Evolutionary conservation across 2,113 vertebrate species (phyloP).

Genomic region (Lagenorhynchus albirostris): DNA sequence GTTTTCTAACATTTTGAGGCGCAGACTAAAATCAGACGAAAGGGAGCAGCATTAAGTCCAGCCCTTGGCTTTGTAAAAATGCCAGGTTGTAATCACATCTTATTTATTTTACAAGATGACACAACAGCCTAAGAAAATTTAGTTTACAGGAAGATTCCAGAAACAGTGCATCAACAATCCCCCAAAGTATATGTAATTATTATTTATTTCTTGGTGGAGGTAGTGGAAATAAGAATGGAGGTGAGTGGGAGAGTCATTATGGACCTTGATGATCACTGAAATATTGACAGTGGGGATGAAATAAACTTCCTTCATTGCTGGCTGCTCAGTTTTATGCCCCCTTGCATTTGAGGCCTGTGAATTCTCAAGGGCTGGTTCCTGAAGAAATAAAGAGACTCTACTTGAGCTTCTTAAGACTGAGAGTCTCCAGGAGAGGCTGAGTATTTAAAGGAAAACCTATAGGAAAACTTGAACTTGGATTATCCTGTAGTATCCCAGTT

Average conservation of each 20-base stretch:
- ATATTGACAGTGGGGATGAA: conserved; percentile 47
- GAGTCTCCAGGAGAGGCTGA: conserved; percentile 82
- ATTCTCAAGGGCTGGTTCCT: conserved; percentile 80
- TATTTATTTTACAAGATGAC: conserved; percentile 49
- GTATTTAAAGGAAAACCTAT: conserved; percentile 84
- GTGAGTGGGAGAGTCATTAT: not conserved
- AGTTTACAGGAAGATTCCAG: not conserved
- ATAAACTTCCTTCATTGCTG: conserved; percentile 48
- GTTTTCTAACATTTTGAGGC: conserved; percentile 17
- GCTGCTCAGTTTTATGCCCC: conserved; percentile 80
- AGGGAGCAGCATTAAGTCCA: not conserved
- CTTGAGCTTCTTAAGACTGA: conserved; percentile 66
- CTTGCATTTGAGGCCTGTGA: conserved; percentile 71
- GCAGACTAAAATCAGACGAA: conserved; percentile 17
- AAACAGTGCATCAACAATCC: not conserved
- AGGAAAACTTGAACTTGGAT: not conserved
- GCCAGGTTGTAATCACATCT: not conserved
- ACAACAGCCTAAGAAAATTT: conserved; percentile 11
- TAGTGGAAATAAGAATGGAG: not conserved
- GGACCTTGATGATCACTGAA: conserved; percentile 48
- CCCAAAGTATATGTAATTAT: not conserved
- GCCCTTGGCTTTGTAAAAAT: conserved; percentile 31
- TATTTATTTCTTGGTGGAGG: not conserved
- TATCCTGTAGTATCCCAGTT: not conserved
- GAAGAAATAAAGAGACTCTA: conserved; percentile 83